phyloP scores from a whole-genome alignment of 53 echinoderm and acorn worm species.

The Henricia sp. region DNA sequence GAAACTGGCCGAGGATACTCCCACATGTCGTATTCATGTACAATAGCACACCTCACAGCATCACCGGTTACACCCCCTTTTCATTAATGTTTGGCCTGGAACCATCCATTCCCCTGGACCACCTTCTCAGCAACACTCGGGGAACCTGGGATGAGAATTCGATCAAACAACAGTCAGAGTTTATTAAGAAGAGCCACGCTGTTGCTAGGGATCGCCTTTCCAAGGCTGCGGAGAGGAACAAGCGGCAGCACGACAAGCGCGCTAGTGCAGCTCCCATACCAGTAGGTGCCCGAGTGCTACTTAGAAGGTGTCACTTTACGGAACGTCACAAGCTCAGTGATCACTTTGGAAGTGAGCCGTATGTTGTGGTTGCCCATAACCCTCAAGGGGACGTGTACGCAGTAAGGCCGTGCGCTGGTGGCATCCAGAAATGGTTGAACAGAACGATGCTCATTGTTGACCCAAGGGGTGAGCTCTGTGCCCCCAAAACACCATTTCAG shows the following conservation, averaged over 20 bases:
- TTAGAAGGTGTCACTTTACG: constrained; percentile 20
- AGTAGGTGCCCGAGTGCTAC: constrained; percentile 46
- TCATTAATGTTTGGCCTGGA: constrained; percentile 38
- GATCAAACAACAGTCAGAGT: constrained; percentile 33
- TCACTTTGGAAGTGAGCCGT: not conserved
- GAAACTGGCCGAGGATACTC: constrained; percentile 57
- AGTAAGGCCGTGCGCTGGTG: constrained; percentile 36
- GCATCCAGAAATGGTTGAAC: constrained; percentile 18
- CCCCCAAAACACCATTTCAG: constrained; percentile 1
- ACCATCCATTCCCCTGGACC: constrained; percentile 41
- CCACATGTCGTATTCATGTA: constrained; percentile 54
- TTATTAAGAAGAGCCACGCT: constrained; percentile 19
- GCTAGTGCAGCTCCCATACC: constrained; percentile 10
- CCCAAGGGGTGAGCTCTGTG: constrained; percentile 27
- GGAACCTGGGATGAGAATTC: constrained; percentile 42
- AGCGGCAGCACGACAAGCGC: constrained; percentile 24
- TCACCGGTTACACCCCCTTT: constrained; percentile 43
- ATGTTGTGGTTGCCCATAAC: constrained; percentile 29
- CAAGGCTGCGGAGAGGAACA: constrained; percentile 21
- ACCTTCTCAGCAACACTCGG: constrained; percentile 29
- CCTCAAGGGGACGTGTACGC: constrained; percentile 31
- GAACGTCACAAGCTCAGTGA: constrained; percentile 46
- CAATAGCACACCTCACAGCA: constrained; percentile 65
- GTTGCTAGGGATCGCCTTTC: constrained; percentile 24
- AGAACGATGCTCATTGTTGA: constrained; percentile 46